Base-by-base conservation (phyloP, 2,888 invertebrate species). In the Leptogaster cylindrica region DNA sequence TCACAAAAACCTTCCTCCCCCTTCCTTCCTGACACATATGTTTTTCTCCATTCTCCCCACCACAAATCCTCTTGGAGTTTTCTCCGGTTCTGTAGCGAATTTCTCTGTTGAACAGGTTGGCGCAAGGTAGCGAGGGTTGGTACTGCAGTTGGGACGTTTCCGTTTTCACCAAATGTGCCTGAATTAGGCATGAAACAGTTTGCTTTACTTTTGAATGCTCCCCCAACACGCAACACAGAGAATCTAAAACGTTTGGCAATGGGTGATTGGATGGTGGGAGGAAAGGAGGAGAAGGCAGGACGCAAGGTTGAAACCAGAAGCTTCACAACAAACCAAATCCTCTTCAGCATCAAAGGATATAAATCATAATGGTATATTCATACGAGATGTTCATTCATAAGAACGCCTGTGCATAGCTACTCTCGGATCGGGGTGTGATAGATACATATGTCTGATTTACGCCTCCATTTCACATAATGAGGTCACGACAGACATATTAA, bases 181-280 rank as follows among this genome's bases (percentile, higher is more conserved):
- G 28, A 44, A 28, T 68, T 68, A 66, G 52, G 66, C 63, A 68
- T 68, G 66, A 66, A 66, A 68, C 48, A 63, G 68, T 66, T 68
- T 68, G 66, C 66, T 68, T 66, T 68, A 23, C 66, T 52, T 46
- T 66, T 25, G 66, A 66, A 66, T 52, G 46, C 27, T 50, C 63
- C 66, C 52, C 41, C 46, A 52, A 52, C 68, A 68, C 51, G 66
- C 68, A 68, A 46, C 3, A 28, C 4, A 7, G 2, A 12, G 41
- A 7, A 7, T 12, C 14, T 10, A 41, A 10, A 12, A 7, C 7
- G 7, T 41, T 12, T 41, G 14, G 14, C 14, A n/a, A 46, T n/a
- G n/a, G n/a, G n/a, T n/a, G n/a, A n/a, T n/a, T n/a, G n/a, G n/a
- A n/a, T n/a, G n/a, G 12, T 5, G n/a, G 46, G 46, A 12, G 46